Evolutionary conservation across 2,888 invertebrate species (phyloP), one percentile per base, ranked within the genome.

Genomic region (Nemotelus pantherinus): DNA sequence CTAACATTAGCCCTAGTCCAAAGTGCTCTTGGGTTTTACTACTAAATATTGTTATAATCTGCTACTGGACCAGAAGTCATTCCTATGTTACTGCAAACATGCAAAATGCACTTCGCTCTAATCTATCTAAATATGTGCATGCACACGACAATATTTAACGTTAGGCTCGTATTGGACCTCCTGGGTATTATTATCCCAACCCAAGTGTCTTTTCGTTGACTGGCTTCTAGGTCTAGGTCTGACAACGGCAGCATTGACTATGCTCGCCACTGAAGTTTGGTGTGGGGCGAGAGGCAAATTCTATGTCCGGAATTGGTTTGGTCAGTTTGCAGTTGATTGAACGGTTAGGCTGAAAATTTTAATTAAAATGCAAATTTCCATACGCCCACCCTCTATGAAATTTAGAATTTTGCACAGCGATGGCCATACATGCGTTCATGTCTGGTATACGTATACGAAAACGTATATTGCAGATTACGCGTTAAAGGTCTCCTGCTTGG

Each of bases 301-400:
- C 39, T 64, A 43, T 39, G 48, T 68, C 47, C 76, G 76, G 68
- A 76, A 67, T 68, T 57, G 68, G 58, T 68, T 44, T 68, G 76
- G 76, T 77, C 68, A 67, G 76, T 67, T 58, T 74, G 60, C 50
- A 77, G 67, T 77, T 77, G 76, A 77, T 77, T 77, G 76, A 77
- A 77, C 82, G 80, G 77, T 81, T 81, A 81, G 77, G 80, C 80
- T 79, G 78, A 78, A 81, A 80, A 81, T 81, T 82, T 82, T 82
- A 83, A 83, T 83, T 83, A 82, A 83, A 83, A 82, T 83, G 82
- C 82, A 82, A 81, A 81, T 81, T 77, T 77, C 68, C 53, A 53
- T 70, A 70, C 70, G 48, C 48, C 74, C 43, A 43, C 10, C 64
- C 41, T 7, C 72, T 58, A 58, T 70, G 70, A 70, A 43, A 70